A percentile compares a stretch with the other conserved stretches of the same genome.
phyloP scores from a whole-genome alignment of 1,140 invertebrate species.

The Trichoplusia ni region DNA sequence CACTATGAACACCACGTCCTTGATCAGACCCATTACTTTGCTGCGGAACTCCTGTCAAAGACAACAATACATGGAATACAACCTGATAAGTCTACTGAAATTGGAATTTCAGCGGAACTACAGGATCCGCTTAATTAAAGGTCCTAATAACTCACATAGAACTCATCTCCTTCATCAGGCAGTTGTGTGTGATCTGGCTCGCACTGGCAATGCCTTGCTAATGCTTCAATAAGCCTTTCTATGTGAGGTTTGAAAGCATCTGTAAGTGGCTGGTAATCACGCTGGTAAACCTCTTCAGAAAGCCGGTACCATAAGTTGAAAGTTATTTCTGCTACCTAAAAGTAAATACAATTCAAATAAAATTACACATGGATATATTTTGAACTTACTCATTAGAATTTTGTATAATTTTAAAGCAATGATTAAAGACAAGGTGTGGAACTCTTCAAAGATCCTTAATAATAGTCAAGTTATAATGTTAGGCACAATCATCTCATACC shows the following conservation, averaged over 20 bases:
- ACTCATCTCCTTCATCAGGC: conserved; percentile 91
- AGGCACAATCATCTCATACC: too few species aligned
- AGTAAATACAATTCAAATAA: too few species aligned
- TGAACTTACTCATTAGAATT: too few species aligned
- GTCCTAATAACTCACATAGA: conserved; percentile 78
- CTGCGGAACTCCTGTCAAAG: conserved; percentile 91
- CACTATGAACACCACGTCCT: conserved; percentile 98
- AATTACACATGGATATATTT: too few species aligned
- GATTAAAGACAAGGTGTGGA: too few species aligned
- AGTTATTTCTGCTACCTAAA: conserved; percentile 96
- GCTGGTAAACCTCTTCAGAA: conserved; percentile 96
- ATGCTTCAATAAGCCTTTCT: conserved; percentile 92
- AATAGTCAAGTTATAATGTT: too few species aligned
- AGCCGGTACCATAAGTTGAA: conserved; percentile 98
- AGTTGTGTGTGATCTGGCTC: conserved; percentile 71
- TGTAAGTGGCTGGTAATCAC: conserved; percentile 90
- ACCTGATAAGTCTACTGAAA: too few species aligned
- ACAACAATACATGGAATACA: too few species aligned
- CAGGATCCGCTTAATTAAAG: neutral
- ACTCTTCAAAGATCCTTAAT: too few species aligned
- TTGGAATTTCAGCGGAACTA: neutral
- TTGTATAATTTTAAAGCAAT: too few species aligned
- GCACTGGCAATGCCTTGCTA: conserved; percentile 83
- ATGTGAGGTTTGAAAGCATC: conserved; percentile 94
- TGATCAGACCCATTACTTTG: conserved; percentile 95